phyloP scores from a whole-genome alignment of 2,113 vertebrate genomes.

The Tachysurus fulvidraco region DNA sequence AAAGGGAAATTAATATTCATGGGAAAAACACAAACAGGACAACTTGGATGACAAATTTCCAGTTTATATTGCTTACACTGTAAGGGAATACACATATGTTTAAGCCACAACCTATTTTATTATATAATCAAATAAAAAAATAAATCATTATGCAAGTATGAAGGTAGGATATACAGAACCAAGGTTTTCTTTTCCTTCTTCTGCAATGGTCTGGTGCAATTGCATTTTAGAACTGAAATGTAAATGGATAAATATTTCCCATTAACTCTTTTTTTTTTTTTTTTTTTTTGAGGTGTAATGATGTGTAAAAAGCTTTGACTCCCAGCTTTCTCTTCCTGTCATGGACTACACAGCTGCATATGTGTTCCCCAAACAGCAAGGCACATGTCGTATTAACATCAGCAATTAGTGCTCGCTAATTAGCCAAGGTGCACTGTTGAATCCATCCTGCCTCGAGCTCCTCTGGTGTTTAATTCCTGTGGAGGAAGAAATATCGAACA shows the following conservation, averaged over 20 bases:
- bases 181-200: neutral
- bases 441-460: constrained; percentile 5
- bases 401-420: neutral
- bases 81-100: neutral
- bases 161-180: neutral
- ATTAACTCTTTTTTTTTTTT: neutral
- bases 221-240: neutral
- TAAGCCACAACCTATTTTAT: neutral
- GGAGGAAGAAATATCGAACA: neutral
- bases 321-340: neutral
- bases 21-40: neutral
- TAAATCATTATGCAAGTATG: neutral
- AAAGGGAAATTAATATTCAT: neutral
- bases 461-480: neutral
- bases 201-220: neutral
- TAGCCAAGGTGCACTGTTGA: constrained; percentile 19
- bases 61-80: neutral
- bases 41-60: neutral
- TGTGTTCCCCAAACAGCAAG: neutral
- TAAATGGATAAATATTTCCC: neutral
- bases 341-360: neutral
- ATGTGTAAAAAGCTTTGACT: neutral
- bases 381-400: neutral
- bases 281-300: too few species aligned
- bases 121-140: neutral